These are phyloP conservation scores for Mythimna pallens DNA, from an alignment of 2,888 invertebrate species.

Conservation along the genomic window DNA sequence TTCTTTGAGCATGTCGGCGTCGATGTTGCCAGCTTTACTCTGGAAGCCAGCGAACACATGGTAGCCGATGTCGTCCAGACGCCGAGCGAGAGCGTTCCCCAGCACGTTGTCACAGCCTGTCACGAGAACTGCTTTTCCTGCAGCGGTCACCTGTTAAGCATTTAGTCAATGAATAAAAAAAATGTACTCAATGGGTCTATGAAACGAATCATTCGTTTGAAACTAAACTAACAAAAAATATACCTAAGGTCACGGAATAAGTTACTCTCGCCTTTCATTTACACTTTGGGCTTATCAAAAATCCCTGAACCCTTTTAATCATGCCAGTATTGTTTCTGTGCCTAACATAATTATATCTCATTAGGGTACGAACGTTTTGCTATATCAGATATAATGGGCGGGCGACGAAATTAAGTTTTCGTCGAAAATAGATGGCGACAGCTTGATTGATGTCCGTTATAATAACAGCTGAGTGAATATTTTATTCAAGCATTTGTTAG, in stretches of 20 bases:
- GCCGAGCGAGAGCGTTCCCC: conserved; percentile 94
- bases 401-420: conserved; percentile 84
- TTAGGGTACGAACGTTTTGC: conserved; percentile 67
- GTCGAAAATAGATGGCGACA: conserved; percentile 84
- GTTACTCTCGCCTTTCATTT: conserved; percentile 42
- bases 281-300: conserved; percentile 40
- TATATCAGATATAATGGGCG: conserved; percentile 71
- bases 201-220: conserved; percentile 14
- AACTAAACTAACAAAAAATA: conserved; percentile 30
- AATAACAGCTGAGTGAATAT: conserved; percentile 85
- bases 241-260: conserved; percentile 30
- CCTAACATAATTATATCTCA: conserved; percentile 69
- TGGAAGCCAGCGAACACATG: conserved; percentile 97
- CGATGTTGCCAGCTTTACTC: conserved; percentile 92
- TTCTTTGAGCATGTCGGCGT: conserved; percentile 94
- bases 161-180: conserved; percentile 21
- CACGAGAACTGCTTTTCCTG: conserved; percentile 95
- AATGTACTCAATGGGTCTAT: not conserved
- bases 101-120: conserved; percentile 96
- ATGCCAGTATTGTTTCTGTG: conserved; percentile 62
- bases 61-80: conserved; percentile 95
- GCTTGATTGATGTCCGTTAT: conserved; percentile 85
- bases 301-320: conserved; percentile 53
- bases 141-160: conserved; percentile 92
- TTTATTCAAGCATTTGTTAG: conserved; percentile 81